phyloP scores from a whole-genome alignment of 2,113 vertebrate species.

The Solea senegalensis region DNA sequence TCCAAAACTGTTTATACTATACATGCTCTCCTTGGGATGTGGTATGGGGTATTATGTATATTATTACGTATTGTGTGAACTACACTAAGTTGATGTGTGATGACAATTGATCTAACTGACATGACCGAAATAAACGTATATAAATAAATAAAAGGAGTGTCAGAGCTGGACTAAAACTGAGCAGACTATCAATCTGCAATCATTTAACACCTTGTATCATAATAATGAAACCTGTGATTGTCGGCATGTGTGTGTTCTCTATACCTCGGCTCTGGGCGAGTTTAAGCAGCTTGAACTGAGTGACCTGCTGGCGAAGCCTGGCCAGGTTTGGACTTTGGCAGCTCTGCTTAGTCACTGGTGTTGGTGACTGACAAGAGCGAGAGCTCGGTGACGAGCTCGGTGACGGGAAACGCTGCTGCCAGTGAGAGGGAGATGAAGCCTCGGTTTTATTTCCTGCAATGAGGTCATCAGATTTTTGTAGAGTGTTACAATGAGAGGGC shows the following conservation, averaged over 20 bases:
- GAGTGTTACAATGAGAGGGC: conserved; percentile 73
- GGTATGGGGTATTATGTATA: too few species aligned
- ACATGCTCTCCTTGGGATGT: too few species aligned
- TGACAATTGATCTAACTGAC: too few species aligned
- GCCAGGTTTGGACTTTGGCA: conserved; percentile 62
- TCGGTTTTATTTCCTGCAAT: conserved; percentile 6
- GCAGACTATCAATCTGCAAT: too few species aligned
- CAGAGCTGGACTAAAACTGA: too few species aligned
- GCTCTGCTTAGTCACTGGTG: conserved; percentile 34
- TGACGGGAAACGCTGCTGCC: not conserved
- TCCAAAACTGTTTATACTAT: too few species aligned
- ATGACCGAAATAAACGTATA: too few species aligned
- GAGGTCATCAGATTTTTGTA: conserved; percentile 60
- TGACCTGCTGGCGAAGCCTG: conserved; percentile 76
- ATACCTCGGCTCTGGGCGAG: conserved; percentile 80
- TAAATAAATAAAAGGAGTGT: too few species aligned
- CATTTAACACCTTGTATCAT: too few species aligned
- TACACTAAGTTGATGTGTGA: too few species aligned
- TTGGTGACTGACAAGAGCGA: conserved; percentile 53
- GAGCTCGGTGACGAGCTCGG: conserved; percentile 17
- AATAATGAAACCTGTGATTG: too few species aligned
- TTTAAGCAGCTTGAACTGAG: conserved; percentile 83
- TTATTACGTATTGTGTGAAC: too few species aligned
- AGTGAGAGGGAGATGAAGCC: not conserved
- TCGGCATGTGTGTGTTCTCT: not conserved